Evolutionary conservation across 2,888 invertebrate genomes (phyloP).

Genomic region (Troides helena): DNA sequence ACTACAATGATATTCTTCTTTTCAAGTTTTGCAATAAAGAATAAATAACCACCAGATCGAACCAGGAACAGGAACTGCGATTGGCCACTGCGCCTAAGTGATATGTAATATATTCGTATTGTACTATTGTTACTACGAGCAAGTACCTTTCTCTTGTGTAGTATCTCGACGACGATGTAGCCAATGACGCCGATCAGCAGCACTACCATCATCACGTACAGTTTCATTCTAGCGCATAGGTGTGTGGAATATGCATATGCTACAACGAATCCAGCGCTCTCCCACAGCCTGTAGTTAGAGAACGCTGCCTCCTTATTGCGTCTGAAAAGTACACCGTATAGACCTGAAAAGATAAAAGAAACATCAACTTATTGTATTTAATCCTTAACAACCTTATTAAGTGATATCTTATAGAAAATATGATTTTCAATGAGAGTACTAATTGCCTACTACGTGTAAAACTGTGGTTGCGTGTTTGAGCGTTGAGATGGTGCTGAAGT

Average conservation of each 20-base stretch:
- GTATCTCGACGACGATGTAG: constrained; percentile 89
- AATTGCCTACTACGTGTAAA: too few relatives aligned
- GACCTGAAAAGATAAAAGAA: constrained; percentile 77
- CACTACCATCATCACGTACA: constrained; percentile 90
- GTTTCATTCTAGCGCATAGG: constrained; percentile 91
- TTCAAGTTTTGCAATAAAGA: too few relatives aligned
- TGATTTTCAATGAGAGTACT: too few relatives aligned
- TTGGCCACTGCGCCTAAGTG: not conserved
- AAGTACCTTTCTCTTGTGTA: constrained; percentile 89
- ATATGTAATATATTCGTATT: too few relatives aligned
- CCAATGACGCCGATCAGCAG: constrained; percentile 87
- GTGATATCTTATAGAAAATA: too few relatives aligned
- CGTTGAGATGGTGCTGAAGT: too few relatives aligned
- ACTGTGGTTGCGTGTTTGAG: too few relatives aligned
- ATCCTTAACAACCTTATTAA: too few relatives aligned
- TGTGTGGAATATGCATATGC: constrained; percentile 94
- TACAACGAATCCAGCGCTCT: constrained; percentile 93
- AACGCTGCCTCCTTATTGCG: constrained; percentile 95
- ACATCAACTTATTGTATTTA: not conserved
- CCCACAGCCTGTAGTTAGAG: constrained; percentile 94
- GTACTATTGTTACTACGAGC: too few relatives aligned
- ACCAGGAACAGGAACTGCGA: too few relatives aligned
- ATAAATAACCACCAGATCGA: too few relatives aligned
- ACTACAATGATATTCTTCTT: too few relatives aligned
- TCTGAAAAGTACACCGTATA: constrained; percentile 92